Evolutionary conservation across 2,888 invertebrate species (phyloP).

Genomic region (Ceratothoa steindachneri): DNA sequence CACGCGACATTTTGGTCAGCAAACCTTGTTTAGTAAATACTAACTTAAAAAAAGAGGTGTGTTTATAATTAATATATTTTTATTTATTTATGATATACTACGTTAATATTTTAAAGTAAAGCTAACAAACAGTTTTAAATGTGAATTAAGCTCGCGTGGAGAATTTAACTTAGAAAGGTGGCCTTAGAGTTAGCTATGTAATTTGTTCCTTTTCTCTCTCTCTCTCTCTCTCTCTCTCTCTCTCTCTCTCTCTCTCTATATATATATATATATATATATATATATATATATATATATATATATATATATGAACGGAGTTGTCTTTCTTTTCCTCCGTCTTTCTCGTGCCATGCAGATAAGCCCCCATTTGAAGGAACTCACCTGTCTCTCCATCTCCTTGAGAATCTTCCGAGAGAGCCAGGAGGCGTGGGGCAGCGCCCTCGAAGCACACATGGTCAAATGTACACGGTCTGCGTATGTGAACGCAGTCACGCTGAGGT

Average conservation of each 20-base stretch:
- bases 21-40: too few species aligned
- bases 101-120: too few species aligned
- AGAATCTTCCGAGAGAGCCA: slow-evolving; percentile 50
- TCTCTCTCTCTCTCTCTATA: background rate
- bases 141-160: too few species aligned
- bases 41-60: too few species aligned
- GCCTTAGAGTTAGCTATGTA: too few species aligned
- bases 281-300: slow-evolving; percentile 26
- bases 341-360: background rate
- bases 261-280: slow-evolving; percentile 19
- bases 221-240: background rate
- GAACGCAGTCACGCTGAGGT: slow-evolving; percentile 57
- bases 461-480: slow-evolving; percentile 58
- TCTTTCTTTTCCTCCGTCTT: background rate
- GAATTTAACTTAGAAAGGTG: too few species aligned
- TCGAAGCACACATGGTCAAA: slow-evolving; percentile 56
- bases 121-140: too few species aligned
- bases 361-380: slow-evolving; percentile 29
- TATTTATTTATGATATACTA: too few species aligned
- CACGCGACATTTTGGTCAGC: too few species aligned
- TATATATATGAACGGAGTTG: background rate
- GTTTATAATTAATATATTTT: too few species aligned
- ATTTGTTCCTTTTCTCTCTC: background rate
- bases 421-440: slow-evolving; percentile 51
- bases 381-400: slow-evolving; percentile 50